Percentiles rank a stretch among this genome's conserved stretches.
Evolutionary conservation across 2,888 invertebrate genomes (phyloP).

Genomic region (Cantharis flavilabris): DNA sequence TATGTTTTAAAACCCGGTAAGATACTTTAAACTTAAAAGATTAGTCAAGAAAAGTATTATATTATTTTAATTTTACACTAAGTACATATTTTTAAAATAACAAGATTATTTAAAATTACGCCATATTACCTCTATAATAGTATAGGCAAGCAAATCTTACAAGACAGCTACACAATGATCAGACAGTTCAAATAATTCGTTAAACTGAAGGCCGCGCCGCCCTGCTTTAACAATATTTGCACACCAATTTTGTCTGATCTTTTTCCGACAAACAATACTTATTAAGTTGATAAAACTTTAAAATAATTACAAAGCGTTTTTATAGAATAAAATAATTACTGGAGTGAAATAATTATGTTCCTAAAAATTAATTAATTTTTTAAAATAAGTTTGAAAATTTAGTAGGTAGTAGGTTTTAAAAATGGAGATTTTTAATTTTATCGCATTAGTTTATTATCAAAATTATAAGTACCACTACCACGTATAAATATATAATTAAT

Average conservation of each 20-base stretch:
- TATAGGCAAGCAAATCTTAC: no score
- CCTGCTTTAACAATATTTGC: neutral
- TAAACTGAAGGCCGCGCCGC: neutral
- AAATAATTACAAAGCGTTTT: neutral
- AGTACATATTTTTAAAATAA: neutral
- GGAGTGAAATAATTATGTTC: neutral
- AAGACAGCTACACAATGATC: neutral
- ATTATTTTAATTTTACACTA: constrained; percentile 6
- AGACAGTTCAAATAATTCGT: neutral
- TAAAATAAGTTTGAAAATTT: no score
- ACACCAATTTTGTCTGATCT: neutral
- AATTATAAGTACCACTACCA: neutral
- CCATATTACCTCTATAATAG: no score
- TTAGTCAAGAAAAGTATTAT: neutral
- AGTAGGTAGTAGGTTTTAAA: neutral
- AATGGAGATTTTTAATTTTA: neutral
- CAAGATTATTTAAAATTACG: no score
- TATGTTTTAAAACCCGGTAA: neutral
- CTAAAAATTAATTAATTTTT: no score
- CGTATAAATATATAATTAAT: neutral
- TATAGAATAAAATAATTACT: neutral
- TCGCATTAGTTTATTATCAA: neutral
- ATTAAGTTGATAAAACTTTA: no score
- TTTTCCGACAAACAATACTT: neutral
- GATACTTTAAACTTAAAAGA: neutral